Base-by-base conservation (phyloP, 1,140 invertebrate genomes). In the Panulirus ornatus region DNA sequence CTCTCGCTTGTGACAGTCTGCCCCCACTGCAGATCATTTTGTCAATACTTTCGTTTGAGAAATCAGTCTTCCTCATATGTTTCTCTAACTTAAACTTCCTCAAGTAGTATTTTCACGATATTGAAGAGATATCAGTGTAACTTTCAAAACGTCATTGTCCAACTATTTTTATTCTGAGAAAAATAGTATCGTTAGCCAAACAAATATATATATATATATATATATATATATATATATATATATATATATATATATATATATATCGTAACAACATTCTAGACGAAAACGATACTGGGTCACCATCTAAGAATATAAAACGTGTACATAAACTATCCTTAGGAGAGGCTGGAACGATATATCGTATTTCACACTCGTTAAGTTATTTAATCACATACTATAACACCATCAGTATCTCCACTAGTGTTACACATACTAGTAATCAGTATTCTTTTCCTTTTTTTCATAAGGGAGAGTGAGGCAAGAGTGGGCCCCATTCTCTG, bases 221-320 rank as follows among this genome's bases (percentile, higher is more conserved):
- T 73, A 73, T 73, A 73, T 73, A 36, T 73, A 36, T 36, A 36
- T 36, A 73, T 73, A 36, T 36, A 73, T 73, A 73, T 73, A 73
- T 73, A 73, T 73, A 73, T 73, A 73, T 73, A 73, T 73, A 73
- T 73, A 73, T 73, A 73, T 34, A 73, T 73, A 73, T 73, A 73
- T 34, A 73, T 73, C n/a, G n/a, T n/a, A n/a, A n/a, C n/a, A n/a
- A n/a, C n/a, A n/a, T n/a, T n/a, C n/a, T n/a, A n/a, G n/a, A n/a
- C n/a, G n/a, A n/a, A n/a, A n/a, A n/a, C n/a, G n/a, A n/a, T n/a
- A n/a, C n/a, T n/a, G n/a, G n/a, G n/a, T n/a, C n/a, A n/a, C n/a
- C n/a, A n/a, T n/a, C n/a, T n/a, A n/a, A n/a, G n/a, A n/a, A n/a
- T n/a, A n/a, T n/a, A n/a, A n/a, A n/a, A n/a, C n/a, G n/a, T n/a